Conservation (phyloP, 2,113 vertebrate species). For the Phyllostomus hastatus region DNA sequence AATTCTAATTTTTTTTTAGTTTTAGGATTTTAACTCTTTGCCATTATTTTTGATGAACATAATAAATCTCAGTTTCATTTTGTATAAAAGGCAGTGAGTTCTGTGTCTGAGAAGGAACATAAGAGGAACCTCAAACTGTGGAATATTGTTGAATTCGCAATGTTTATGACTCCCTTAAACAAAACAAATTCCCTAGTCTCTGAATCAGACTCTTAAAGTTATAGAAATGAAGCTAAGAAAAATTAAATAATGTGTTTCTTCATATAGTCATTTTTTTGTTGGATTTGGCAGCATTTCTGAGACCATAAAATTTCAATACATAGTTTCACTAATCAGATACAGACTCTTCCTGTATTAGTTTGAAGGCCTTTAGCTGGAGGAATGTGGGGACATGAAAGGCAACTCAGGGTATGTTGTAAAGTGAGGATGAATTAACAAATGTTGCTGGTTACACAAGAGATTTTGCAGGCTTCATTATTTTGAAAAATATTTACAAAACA, state of each 20-base stretch:
- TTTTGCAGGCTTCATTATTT: slow-evolving; percentile 14
- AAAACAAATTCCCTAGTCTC: not conserved
- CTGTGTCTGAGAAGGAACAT: not conserved
- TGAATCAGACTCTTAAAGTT: not conserved
- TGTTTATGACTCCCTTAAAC: not conserved
- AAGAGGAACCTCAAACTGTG: not conserved
- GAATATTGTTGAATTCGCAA: not conserved
- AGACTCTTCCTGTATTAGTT: not conserved
- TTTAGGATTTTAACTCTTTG: slow-evolving; percentile 21
- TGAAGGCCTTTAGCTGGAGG: not conserved
- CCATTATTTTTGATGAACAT: not conserved
- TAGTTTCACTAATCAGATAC: slow-evolving; percentile 18
- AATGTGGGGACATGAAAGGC: not conserved
- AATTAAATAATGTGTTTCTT: not conserved
- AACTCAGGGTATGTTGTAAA: not conserved
- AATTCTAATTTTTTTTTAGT: not conserved
- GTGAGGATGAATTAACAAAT: not conserved
- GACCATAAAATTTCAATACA: not conserved
- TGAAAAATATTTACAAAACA: not conserved
- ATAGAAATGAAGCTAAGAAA: not conserved
- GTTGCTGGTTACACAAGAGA: not conserved
- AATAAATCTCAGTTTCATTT: not conserved
- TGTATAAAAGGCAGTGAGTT: not conserved
- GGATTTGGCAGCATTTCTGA: not conserved
- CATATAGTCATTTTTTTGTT: slow-evolving; percentile 12